Evolutionary conservation across 1,140 invertebrate genomes (phyloP), one percentile per base, ranked within the genome.

Genomic region (Neotoxoptera formosana): DNA sequence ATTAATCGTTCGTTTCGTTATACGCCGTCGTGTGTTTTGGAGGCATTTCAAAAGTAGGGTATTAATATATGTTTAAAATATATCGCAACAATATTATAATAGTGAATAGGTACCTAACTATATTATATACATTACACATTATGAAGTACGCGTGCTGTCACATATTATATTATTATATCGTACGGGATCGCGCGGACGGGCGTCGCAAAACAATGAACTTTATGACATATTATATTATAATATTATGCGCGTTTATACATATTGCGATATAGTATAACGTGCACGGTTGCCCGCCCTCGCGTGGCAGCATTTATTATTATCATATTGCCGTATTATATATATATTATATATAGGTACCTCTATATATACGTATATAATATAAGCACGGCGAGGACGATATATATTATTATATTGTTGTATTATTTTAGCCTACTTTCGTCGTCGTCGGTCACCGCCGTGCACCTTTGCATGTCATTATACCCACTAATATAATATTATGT

Each of bases 381-480:
- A n/a, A n/a, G 23, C 30, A 30, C n/a, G 36, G 41, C 47, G 45
- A 89, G 48, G 87, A 89, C 87, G 87, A 89, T 53, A n/a, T n/a
- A n/a, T n/a, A n/a, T n/a, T n/a, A 36, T 53, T 34, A 21, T 34
- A 21, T 8, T 34, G 36, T 36, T 25, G n/a, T 87, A 51, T 48
- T 48, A 48, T 87, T 48, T 48, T 89, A 89, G 87, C 48, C 87
- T 89, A 89, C 87, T 89, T 89, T 89, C 41, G 41, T 89, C 41
- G 41, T 89, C 48, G n/a, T 53, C 48, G 48, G 87, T 53, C n/a
- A 89, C 87, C 48, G n/a, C 48, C 53, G 7, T 48, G 47, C 84
- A 30, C 36, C 25, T n/a, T 36, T 17, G 23, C 23, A 7, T 84
- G 9, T 25, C 45, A 84, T 45, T 41, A 25, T 45, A 45, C 41